Evolutionary conservation across 2,113 vertebrate species (phyloP).

Genomic region (Corythaeola cristata): DNA sequence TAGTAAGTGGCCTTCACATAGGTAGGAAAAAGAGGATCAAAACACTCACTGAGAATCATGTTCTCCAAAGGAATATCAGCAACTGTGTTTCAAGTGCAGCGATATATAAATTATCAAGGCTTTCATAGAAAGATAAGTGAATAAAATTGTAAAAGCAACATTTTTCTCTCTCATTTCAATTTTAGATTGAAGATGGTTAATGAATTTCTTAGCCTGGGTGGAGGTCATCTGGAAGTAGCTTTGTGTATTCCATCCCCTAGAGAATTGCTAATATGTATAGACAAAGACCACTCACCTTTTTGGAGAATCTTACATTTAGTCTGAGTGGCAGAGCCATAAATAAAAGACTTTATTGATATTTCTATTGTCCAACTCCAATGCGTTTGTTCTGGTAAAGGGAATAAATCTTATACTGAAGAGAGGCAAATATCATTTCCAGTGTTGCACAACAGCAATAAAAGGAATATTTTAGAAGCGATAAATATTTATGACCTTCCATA

Average conservation of each 20-base stretch:
- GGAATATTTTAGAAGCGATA: neutral
- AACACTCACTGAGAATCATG: neutral
- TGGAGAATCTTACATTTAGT: neutral
- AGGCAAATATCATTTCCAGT: neutral
- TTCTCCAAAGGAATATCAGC: neutral
- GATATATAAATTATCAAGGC: neutral
- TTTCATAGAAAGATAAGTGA: neutral
- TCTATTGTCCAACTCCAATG: neutral
- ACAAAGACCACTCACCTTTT: neutral
- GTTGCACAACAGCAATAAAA: neutral
- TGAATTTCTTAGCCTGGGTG: neutral
- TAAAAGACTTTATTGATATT: neutral
- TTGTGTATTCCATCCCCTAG: neutral
- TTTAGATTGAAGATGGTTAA: conserved; percentile 10
- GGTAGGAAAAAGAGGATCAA: neutral
- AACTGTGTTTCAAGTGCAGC: neutral
- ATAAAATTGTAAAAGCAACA: neutral
- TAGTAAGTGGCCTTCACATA: neutral
- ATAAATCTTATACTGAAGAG: neutral
- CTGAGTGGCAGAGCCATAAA: neutral
- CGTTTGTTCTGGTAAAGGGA: neutral
- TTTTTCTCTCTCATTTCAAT: conserved; percentile 4
- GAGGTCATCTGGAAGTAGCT: neutral
- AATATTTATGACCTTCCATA: neutral
- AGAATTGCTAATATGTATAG: neutral